These are phyloP conservation scores for Cheilosia scutellata DNA, from an alignment of 2,888 invertebrate species.

Conservation along the genomic window DNA sequence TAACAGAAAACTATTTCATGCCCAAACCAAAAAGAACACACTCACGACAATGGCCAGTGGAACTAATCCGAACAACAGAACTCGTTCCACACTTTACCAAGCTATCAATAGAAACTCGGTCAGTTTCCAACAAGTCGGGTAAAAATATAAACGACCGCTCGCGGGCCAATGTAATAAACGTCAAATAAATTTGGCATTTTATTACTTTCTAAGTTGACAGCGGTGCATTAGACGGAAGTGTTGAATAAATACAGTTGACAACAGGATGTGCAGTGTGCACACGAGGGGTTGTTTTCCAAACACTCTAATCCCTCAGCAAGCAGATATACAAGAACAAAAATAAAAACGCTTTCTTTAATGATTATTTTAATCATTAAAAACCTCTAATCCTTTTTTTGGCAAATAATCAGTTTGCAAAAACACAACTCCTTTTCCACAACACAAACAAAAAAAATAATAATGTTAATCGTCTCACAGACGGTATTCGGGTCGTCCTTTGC, in stretches of 20 bases:
- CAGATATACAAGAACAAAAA: not conserved
- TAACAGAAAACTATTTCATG: conserved; percentile 48
- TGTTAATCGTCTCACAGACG: conserved; percentile 58
- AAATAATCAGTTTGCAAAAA: conserved; percentile 68
- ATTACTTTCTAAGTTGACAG: conserved; percentile 58
- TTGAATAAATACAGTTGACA: conserved; percentile 11
- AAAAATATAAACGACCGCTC: conserved; percentile 21
- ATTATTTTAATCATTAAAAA: conserved; percentile 62
- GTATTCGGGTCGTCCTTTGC: conserved; percentile 17
- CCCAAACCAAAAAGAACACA: conserved; percentile 31
- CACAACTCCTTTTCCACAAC: conserved; percentile 68
- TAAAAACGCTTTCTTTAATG: conserved; percentile 14
- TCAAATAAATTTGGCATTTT: conserved; percentile 71
- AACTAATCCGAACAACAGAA: conserved; percentile 55
- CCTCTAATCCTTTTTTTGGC: conserved; percentile 62
- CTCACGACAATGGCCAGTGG: conserved; percentile 50
- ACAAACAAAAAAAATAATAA: conserved; percentile 23
- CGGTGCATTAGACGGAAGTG: conserved; percentile 14
- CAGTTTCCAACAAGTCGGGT: conserved; percentile 33
- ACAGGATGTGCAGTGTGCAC: conserved; percentile 7
- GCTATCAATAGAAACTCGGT: conserved; percentile 25
- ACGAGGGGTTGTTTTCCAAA: conserved; percentile 29
- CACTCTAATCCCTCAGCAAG: conserved; percentile 40
- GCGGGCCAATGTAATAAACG: conserved; percentile 55
- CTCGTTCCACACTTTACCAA: conserved; percentile 26